phyloP scores from a whole-genome alignment of 2,113 vertebrate species.

The Rissa tridactyla region DNA sequence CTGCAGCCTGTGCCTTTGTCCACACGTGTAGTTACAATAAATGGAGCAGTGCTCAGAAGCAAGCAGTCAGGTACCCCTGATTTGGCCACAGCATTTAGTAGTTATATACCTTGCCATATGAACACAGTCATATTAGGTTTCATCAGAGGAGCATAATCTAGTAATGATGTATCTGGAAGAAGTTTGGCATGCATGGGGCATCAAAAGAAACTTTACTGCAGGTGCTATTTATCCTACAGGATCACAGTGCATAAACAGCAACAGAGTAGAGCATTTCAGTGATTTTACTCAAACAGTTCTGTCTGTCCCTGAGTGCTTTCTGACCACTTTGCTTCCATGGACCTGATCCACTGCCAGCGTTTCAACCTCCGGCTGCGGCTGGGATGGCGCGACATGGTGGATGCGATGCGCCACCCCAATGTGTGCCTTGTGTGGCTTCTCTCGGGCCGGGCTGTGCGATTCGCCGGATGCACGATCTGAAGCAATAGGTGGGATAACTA shows the following conservation, averaged over 20 bases:
- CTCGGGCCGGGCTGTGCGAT: slow-evolving; percentile 82
- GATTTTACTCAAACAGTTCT: slow-evolving; percentile 87
- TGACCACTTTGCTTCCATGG: slow-evolving; percentile 82
- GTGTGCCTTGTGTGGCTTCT: slow-evolving; percentile 85
- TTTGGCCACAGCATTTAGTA: slow-evolving; percentile 74
- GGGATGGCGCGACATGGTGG: slow-evolving; percentile 72
- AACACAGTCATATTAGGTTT: slow-evolving; percentile 30
- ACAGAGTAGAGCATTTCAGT: slow-evolving; percentile 42
- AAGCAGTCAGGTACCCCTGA: slow-evolving; percentile 75
- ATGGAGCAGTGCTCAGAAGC: slow-evolving; percentile 59
- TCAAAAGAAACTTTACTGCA: slow-evolving; percentile 51
- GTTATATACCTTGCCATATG: slow-evolving; percentile 51
- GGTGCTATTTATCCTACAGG: slow-evolving; percentile 59
- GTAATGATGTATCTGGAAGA: slow-evolving; percentile 51
- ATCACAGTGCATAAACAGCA: slow-evolving; percentile 80
- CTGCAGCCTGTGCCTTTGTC: slow-evolving; percentile 46
- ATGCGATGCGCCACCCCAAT: slow-evolving; percentile 93
- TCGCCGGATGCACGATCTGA: slow-evolving; percentile 77
- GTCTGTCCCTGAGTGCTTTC: slow-evolving; percentile 91
- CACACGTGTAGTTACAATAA: background rate
- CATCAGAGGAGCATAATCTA: slow-evolving; percentile 9
- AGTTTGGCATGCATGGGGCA: slow-evolving; percentile 86
- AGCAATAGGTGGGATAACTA: slow-evolving; percentile 91
- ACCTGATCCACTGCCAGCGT: slow-evolving; percentile 94
- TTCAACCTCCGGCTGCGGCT: slow-evolving; percentile 82